Evolutionary conservation across 2,797 vertebrate species (phyloP).

Genomic region (Poecilia picta): DNA sequence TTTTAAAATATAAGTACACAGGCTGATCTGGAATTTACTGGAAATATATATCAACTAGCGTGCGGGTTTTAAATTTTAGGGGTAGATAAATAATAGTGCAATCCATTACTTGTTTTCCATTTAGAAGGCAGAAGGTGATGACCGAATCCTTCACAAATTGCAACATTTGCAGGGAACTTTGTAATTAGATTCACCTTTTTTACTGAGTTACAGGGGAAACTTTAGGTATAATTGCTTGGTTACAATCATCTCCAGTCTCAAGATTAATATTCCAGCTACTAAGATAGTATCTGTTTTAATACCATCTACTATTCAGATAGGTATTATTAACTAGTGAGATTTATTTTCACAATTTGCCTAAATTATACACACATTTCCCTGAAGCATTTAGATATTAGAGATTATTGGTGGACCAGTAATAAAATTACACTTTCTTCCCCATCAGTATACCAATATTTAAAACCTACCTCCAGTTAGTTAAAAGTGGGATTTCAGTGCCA

Average conservation of each 20-base stretch:
- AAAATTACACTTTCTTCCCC: neutral
- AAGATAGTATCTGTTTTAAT: neutral
- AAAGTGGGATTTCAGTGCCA: neutral
- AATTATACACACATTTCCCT: neutral
- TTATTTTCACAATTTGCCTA: neutral
- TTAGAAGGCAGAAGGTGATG: neutral
- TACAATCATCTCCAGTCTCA: neutral
- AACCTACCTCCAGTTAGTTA: neutral
- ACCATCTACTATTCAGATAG: neutral
- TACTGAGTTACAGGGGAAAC: neutral
- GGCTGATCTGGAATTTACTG: neutral
- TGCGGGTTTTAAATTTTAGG: neutral
- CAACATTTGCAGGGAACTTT: neutral
- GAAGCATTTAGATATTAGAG: neutral
- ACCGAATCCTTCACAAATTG: neutral
- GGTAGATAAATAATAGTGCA: neutral
- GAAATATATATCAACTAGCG: neutral
- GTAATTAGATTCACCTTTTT: neutral
- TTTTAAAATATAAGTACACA: neutral
- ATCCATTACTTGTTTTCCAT: neutral
- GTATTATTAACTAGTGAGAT: neutral
- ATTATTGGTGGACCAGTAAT: neutral
- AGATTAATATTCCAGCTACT: neutral
- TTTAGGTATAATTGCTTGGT: neutral
- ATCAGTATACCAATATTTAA: no score